These are phyloP conservation scores for Cataglyphis hispanica DNA, from an alignment of 1,140 invertebrate species.

Conservation along the genomic window DNA sequence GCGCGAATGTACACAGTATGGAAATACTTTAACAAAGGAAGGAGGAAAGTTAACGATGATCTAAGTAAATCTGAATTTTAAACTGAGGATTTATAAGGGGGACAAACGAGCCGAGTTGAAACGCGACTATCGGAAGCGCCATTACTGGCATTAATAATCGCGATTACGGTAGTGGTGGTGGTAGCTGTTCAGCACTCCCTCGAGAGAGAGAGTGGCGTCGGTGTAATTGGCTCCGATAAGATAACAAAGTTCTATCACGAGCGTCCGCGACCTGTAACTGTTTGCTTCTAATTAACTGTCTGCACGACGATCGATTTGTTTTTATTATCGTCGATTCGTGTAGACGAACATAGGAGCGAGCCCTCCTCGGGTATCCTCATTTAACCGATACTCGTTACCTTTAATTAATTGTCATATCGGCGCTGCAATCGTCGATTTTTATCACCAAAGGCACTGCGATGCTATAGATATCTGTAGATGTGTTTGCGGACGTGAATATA, in stretches of 20 bases:
- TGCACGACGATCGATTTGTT: constrained; percentile 47
- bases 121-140: constrained; percentile 52
- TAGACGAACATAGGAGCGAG: not conserved
- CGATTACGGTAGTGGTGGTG: constrained; percentile 46
- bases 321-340: constrained; percentile 47
- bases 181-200: constrained; percentile 39
- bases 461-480: not conserved
- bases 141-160: constrained; percentile 58
- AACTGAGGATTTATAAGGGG: constrained; percentile 14
- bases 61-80: constrained; percentile 28
- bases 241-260: constrained; percentile 63
- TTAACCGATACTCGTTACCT: constrained; percentile 46
- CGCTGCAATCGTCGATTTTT: constrained; percentile 24
- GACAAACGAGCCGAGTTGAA: constrained; percentile 34
- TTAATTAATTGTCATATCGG: constrained; percentile 43
- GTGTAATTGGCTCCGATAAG: constrained; percentile 61
- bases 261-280: constrained; percentile 57
- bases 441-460: not conserved
- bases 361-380: constrained; percentile 32
- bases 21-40: constrained; percentile 1
- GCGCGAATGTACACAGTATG: not conserved
- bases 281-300: constrained; percentile 61
- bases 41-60: not conserved
- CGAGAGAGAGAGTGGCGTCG: constrained; percentile 33
- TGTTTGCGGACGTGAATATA: constrained; percentile 3